Conservation (phyloP, 1,140 invertebrate genomes). For the Hestina assimilis region DNA sequence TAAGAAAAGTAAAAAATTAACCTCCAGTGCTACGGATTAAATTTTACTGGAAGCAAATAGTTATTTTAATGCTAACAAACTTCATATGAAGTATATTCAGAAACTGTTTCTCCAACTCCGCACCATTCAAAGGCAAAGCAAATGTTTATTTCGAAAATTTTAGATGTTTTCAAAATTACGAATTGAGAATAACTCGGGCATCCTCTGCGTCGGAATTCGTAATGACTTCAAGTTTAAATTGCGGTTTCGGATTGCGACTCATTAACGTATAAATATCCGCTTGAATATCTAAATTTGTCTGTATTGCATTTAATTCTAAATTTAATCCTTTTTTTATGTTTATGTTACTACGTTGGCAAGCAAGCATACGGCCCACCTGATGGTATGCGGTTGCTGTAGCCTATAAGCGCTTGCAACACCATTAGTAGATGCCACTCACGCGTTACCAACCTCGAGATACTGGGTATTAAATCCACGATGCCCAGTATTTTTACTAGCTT, state of each 20-base stretch:
- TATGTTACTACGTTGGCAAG: too few relatives aligned
- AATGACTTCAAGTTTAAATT: conserved; percentile 8
- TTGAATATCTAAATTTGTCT: neutral
- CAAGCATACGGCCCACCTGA: too few relatives aligned
- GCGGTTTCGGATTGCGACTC: neutral
- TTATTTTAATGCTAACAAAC: conserved; percentile 10
- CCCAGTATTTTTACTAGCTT: too few relatives aligned
- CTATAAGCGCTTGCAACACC: too few relatives aligned
- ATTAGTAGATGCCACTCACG: too few relatives aligned
- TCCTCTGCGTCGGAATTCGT: neutral
- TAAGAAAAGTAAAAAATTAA: conserved; percentile 3
- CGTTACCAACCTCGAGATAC: too few relatives aligned
- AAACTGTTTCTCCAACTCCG: conserved; percentile 15
- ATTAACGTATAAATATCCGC: neutral
- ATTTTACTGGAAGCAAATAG: neutral
- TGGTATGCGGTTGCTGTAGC: too few relatives aligned
- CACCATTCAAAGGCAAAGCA: conserved; percentile 6
- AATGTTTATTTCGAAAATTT: conserved; percentile 15
- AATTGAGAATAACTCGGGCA: neutral
- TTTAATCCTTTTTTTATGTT: too few relatives aligned
- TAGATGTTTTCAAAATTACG: conserved; percentile 3
- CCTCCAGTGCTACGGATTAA: conserved; percentile 4
- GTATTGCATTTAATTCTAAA: neutral
- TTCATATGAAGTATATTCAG: conserved; percentile 3
- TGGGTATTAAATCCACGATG: too few relatives aligned